Conservation (phyloP, 2,797 vertebrate genomes). For the Spatula clypeata region DNA sequence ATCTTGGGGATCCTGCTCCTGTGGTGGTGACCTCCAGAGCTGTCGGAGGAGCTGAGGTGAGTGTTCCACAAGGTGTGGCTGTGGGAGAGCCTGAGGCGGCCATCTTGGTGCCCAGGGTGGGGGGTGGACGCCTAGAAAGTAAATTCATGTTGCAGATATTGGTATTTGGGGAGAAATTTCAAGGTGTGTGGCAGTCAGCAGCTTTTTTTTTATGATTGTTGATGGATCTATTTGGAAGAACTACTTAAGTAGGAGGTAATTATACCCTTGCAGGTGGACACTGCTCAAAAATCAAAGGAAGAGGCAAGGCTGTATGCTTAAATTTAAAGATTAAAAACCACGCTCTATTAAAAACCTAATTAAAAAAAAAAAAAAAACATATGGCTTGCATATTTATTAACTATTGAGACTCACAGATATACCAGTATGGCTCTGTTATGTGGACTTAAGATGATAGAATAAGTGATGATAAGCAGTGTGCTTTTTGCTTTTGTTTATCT, state of each 20-base stretch:
- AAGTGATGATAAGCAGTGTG: fast-evolving
- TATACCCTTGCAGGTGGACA: neutral
- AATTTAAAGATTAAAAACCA: neutral
- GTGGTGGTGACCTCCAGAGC: fast-evolving
- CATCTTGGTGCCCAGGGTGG: fast-evolving
- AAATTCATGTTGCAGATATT: fast-evolving
- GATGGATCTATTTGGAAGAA: neutral
- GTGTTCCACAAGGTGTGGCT: fast-evolving
- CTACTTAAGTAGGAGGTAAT: neutral
- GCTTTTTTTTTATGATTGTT: neutral
- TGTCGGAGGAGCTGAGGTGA: fast-evolving
- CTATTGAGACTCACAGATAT: neutral
- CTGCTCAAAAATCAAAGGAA: neutral
- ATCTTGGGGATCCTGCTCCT: fast-evolving
- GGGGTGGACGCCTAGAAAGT: fast-evolving
- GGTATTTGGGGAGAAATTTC: neutral
- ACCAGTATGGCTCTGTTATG: neutral
- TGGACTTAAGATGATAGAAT: neutral
- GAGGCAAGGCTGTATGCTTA: neutral
- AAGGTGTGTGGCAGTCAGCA: neutral
- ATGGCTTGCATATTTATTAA: neutral
- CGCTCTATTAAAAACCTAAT: neutral
- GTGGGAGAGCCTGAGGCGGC: neutral
- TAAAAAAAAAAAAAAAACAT: neutral
- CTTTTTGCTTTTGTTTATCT: neutral